These are phyloP conservation scores for Epirrita christyi DNA, from an alignment of 2,888 invertebrate genomes.

Conservation along the genomic window DNA sequence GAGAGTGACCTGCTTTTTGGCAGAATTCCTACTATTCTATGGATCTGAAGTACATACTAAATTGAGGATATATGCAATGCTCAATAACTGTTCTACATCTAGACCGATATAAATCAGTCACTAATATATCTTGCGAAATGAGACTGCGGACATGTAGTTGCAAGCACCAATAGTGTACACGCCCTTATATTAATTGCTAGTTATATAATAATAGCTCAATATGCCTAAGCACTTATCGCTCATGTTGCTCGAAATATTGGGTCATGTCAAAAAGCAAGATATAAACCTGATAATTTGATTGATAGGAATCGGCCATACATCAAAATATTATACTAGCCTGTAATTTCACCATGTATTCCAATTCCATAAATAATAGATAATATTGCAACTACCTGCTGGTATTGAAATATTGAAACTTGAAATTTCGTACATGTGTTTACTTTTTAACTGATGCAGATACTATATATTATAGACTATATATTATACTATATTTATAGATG, in stretches of 20 bases:
- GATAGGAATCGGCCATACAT: not conserved
- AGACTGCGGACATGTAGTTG: not conserved
- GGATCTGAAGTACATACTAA: constrained; percentile 3
- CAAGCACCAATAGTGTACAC: constrained; percentile 1
- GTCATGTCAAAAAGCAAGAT: constrained; percentile 9
- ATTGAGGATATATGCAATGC: constrained; percentile 11
- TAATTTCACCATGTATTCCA: constrained; percentile 16
- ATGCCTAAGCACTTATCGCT: constrained; percentile 12
- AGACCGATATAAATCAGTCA: constrained; percentile 44
- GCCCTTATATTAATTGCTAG: constrained; percentile 20
- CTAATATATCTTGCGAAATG: constrained; percentile 18
- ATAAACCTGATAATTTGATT: not conserved
- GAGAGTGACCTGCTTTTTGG: constrained; percentile 4
- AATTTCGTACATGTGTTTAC: too few relatives aligned
- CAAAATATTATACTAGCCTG: not conserved
- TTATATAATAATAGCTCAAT: constrained; percentile 14
- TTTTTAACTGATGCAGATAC: too few relatives aligned
- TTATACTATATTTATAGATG: too few relatives aligned
- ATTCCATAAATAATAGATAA: constrained; percentile 18
- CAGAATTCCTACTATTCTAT: constrained; percentile 4
- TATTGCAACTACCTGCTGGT: constrained; percentile 3
- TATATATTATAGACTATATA: too few relatives aligned
- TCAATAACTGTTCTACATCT: constrained; percentile 26
- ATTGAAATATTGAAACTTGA: not conserved
- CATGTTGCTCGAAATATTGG: constrained; percentile 12